Evolutionary conservation across 2,888 invertebrate species (phyloP), one percentile per base, ranked within the genome.

Genomic region (Zaprionus bogoriensis): DNA sequence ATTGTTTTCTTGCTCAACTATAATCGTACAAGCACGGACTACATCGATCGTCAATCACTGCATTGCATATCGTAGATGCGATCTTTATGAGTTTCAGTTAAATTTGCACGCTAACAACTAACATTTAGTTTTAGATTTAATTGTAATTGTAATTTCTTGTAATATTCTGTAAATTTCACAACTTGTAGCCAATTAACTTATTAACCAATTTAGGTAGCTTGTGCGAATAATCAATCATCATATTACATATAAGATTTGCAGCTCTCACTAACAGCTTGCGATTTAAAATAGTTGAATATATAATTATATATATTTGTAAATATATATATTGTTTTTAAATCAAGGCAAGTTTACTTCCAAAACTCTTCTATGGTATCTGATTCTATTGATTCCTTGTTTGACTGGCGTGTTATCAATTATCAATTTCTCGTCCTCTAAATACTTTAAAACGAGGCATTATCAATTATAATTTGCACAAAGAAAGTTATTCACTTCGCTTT

Each of bases 171-270:
- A 36, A 36, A 36, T 36, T 77, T 81, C 75, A 81, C 78, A 79
- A 77, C 68, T 64, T 83, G 44, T 58, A 66, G 74, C 86, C 86
- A 85, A 85, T 85, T 36, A 73, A 67, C 65, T 77, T 75, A 78
- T 69, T 57, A 64, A 69, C 62, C 79, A 69, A 85, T 84, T 72
- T 61, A 78, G 79, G 85, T 85, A 84, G 82, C 85, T 75, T 78
- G 85, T 81, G 82, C 74, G 74, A 68, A 74, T 62, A 74, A 58
- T 63, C 20, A 58, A 64, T 74, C 68, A 62, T 67, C 55, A 63
- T 68, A 65, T 65, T 61, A 53, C 25, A 65, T 74, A 57, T 69
- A 38, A 60, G 64, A 73, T 54, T 73, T 50, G 41, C 39, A 45
- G 52, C 47, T 69, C 17, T 59, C 42, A 46, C 28, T 60, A 22